phyloP scores from a whole-genome alignment of 2,797 vertebrate species.

The Poeciliopsis turneri region DNA sequence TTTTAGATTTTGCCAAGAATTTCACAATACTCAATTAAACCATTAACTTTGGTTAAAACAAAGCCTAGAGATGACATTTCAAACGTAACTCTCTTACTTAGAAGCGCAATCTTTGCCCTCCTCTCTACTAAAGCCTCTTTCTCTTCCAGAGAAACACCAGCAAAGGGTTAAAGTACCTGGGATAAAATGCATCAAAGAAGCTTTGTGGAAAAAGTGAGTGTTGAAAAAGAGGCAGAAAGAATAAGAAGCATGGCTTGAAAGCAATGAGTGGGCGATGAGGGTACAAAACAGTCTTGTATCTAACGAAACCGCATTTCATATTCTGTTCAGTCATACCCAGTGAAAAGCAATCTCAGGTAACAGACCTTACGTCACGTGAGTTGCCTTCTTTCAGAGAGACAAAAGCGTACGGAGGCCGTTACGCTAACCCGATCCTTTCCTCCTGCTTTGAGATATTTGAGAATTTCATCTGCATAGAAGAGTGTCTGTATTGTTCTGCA shows the following conservation, averaged over 20 bases:
- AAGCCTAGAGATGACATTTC: conserved; percentile 20
- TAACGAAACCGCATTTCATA: conserved; percentile 74
- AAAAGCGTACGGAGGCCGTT: conserved; percentile 59
- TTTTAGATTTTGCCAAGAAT: not conserved
- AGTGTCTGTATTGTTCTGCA: conserved; percentile 49
- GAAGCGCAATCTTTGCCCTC: conserved; percentile 19
- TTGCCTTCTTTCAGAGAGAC: conserved; percentile 68
- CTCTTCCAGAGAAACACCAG: conserved; percentile 44
- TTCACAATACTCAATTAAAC: conserved; percentile 5
- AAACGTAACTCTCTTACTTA: not conserved
- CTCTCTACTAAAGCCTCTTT: conserved; percentile 33
- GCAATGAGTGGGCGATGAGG: conserved; percentile 66
- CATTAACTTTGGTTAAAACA: conserved; percentile 23
- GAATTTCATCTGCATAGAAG: conserved; percentile 45
- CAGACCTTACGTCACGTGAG: conserved; percentile 71
- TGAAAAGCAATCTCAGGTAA: conserved; percentile 83
- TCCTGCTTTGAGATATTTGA: conserved; percentile 37
- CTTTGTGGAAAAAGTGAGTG: conserved; percentile 66
- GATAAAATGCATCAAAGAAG: conserved; percentile 74
- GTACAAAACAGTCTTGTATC: conserved; percentile 65
- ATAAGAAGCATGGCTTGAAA: conserved; percentile 69
- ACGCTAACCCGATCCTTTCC: conserved; percentile 29
- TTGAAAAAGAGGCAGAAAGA: conserved; percentile 42
- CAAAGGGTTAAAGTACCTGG: conserved; percentile 66
- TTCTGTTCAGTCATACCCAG: conserved; percentile 73